phyloP scores from a whole-genome alignment of 2,888 invertebrate genomes.

The Brassicogethes aeneus region DNA sequence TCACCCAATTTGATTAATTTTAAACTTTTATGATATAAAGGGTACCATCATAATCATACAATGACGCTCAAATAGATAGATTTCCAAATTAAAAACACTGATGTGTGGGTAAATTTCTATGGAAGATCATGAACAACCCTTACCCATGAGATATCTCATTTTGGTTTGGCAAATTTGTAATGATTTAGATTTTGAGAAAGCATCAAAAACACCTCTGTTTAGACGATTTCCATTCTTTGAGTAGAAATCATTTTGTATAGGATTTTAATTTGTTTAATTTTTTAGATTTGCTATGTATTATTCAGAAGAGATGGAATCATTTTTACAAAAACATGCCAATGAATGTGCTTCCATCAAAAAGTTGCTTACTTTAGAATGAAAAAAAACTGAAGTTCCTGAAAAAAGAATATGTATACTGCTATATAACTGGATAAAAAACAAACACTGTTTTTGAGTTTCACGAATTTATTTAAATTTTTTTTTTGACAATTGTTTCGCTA shows the following conservation, averaged over 20 bases:
- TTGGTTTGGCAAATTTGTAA: conserved; percentile 67
- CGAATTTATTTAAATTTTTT: too few species aligned
- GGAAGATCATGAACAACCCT: conserved; percentile 66
- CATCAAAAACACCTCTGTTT: conserved; percentile 47
- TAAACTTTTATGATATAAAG: too few species aligned
- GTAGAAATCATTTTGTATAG: conserved; percentile 53
- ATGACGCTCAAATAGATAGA: too few species aligned
- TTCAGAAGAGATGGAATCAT: conserved; percentile 19
- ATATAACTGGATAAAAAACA: too few species aligned
- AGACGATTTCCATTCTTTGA: conserved; percentile 69
- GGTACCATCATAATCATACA: too few species aligned
- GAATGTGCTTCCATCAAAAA: conserved; percentile 46
- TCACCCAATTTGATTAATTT: too few species aligned
- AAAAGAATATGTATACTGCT: too few species aligned
- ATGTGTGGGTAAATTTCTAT: conserved; percentile 64
- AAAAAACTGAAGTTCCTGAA: background rate
- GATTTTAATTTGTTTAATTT: too few species aligned
- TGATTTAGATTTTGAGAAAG: conserved; percentile 56
- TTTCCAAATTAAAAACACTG: conserved; percentile 52
- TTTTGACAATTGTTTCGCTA: conserved; percentile 64
- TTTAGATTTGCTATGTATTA: too few species aligned
- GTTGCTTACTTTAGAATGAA: background rate
- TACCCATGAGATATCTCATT: conserved; percentile 72
- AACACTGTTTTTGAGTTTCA: too few species aligned
- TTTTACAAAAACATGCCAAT: conserved; percentile 37